Conservation (phyloP, 2,888 invertebrate genomes). For the Neuroscelio doddi region DNA sequence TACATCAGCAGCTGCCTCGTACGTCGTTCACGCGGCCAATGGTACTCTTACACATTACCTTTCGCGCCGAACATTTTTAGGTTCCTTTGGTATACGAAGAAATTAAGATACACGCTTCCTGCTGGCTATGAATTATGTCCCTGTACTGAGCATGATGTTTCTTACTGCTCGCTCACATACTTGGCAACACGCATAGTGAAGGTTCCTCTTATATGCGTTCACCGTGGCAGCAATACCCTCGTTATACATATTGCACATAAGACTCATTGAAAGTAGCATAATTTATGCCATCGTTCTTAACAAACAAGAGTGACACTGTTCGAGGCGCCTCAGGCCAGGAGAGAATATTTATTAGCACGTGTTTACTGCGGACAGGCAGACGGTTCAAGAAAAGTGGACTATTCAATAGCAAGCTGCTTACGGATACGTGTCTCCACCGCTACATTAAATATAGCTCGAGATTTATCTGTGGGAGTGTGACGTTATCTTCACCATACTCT, state of each 20-base stretch:
- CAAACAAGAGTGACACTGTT: conserved; percentile 7
- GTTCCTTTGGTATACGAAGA: conserved; percentile 46
- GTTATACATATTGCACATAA: background rate
- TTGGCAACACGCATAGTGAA: no score
- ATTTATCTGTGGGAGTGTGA: background rate
- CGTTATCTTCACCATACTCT: background rate
- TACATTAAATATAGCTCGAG: background rate
- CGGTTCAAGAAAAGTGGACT: background rate
- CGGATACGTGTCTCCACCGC: background rate
- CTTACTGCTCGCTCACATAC: conserved; percentile 24
- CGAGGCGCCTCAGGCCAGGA: background rate
- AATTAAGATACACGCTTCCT: conserved; percentile 63
- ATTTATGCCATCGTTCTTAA: conserved; percentile 1
- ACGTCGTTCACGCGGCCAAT: background rate
- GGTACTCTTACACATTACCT: background rate
- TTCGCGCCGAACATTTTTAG: conserved; percentile 1
- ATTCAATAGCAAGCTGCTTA: background rate
- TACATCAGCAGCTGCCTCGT: background rate
- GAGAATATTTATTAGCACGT: background rate
- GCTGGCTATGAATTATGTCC: conserved; percentile 60
- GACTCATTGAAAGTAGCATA: background rate
- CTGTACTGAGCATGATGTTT: conserved; percentile 52
- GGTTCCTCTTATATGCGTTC: no score
- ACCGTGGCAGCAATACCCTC: no score
- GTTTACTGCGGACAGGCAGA: background rate